Percentiles rank a stretch among this genome's conserved stretches.
These are phyloP conservation scores for Enteromius afrohamiltoni DNA, from an alignment of 2,797 vertebrate species.

Conservation along the genomic window DNA sequence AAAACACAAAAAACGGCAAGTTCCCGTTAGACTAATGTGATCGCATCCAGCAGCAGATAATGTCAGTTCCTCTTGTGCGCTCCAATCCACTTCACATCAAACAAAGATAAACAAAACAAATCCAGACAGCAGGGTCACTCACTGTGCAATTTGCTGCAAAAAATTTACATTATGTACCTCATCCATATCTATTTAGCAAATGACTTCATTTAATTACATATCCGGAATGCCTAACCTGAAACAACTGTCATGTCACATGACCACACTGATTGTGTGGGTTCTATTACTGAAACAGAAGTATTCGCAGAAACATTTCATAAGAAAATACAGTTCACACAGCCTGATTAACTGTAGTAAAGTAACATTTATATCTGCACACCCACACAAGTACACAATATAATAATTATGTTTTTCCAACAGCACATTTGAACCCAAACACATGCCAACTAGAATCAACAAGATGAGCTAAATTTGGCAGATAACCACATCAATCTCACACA, in stretches of 20 bases:
- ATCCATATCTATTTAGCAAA: conserved; percentile 42
- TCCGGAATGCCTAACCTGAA: neutral
- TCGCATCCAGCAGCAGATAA: neutral
- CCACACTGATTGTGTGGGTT: neutral
- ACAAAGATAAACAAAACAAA: conserved; percentile 8
- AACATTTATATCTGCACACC: conserved; percentile 16
- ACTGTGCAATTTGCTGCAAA: neutral
- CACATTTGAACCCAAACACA: conserved; percentile 56
- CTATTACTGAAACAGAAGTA: neutral
- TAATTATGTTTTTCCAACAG: conserved; percentile 69
- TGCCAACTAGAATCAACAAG: conserved; percentile 60
- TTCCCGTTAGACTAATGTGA: neutral
- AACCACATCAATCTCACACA: conserved; percentile 9
- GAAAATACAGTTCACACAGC: neutral
- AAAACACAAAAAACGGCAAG: neutral
- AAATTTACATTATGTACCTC: conserved; percentile 67
- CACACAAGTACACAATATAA: conserved; percentile 56
- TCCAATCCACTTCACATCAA: conserved; percentile 17
- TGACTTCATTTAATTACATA: conserved; percentile 15
- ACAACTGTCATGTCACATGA: neutral
- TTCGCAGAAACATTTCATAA: neutral
- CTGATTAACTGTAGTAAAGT: neutral
- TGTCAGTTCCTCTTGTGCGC: neutral
- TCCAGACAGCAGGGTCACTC: conserved; percentile 10
- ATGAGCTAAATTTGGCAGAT: conserved; percentile 66